Evolutionary conservation across 2,113 vertebrate genomes (phyloP).

Genomic region (Micromys minutus): DNA sequence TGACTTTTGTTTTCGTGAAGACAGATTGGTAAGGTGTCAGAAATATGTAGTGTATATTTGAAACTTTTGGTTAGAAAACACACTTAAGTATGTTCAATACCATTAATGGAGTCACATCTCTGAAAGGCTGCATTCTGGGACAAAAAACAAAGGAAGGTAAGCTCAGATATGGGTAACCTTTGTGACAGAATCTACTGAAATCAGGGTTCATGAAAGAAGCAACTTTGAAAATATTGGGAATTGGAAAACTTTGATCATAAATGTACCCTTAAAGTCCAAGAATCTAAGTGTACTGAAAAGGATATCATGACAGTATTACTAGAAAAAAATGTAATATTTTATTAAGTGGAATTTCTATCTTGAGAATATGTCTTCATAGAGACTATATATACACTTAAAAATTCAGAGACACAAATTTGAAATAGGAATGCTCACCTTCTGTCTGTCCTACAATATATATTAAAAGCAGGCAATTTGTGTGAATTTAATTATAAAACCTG

Average conservation of each 20-base stretch:
- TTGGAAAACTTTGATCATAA: neutral
- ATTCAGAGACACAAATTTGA: neutral
- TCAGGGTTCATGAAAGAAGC: neutral
- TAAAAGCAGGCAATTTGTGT: neutral
- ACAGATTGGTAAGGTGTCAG: neutral
- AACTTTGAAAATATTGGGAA: slow-evolving; percentile 5
- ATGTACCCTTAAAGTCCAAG: neutral
- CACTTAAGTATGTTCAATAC: neutral
- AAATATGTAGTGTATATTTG: neutral
- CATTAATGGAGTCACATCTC: neutral
- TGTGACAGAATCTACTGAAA: neutral
- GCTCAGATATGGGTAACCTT: neutral
- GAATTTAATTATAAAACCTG: neutral
- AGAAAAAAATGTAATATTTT: neutral
- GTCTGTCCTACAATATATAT: neutral
- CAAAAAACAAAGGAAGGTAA: neutral
- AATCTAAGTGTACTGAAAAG: too few species aligned
- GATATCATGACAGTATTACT: neutral
- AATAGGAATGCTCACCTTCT: neutral
- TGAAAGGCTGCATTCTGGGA: neutral
- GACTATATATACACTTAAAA: neutral
- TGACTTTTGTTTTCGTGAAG: neutral
- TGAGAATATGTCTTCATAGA: neutral
- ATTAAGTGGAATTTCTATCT: neutral
- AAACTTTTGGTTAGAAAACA: neutral